Evolutionary conservation across 2,113 vertebrate genomes (phyloP), one percentile per base, ranked within the genome.

Genomic region (Apaloderma vittatum): DNA sequence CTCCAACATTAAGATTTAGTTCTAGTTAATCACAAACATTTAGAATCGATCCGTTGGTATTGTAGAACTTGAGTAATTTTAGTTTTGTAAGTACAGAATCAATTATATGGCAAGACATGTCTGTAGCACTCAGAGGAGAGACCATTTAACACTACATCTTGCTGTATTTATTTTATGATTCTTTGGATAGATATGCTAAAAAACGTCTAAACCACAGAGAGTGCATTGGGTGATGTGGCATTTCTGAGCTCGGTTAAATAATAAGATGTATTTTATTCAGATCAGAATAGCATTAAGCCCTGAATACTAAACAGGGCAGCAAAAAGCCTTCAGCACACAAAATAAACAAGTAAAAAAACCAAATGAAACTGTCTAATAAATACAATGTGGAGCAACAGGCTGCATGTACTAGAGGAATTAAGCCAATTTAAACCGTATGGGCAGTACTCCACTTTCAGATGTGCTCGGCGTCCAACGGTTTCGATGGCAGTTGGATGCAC

Each of bases 301-400:
- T 58, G 93, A 92, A 95, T 97, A 79, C 88, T 95, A 87, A 97
- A 78, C 57, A 94, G 95, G 86, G 86, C 92, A 95, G 75, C 90
- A 92, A 88, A 95, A 95, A 93, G 85, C 94, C 93, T 96, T 96
- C 79, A 87, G 77, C 82, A 55, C 66, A 86, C 84, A 96, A 96
- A 95, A 93, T 72, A 94, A 96, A 96, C 51, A 76, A 94, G 63
- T 80, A 37, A 86, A 93, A 95, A 95, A 86, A 9, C 61, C 89
- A 91, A 82, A 97, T 90, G 90, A 97, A 94, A 80, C 96, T 91
- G 79, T 94, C 86, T 97, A 97, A 94, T 97, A 97, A 94, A 95
- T 94, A 55, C 63, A 94, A 70, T 67, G 88, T 94, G 93, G 90
- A 96, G 77, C 92, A 96, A 87, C 84, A 92, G 86, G 62, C 95